Conservation (phyloP, 2,113 vertebrate genomes). For the Brachionichthys hirsutus region DNA sequence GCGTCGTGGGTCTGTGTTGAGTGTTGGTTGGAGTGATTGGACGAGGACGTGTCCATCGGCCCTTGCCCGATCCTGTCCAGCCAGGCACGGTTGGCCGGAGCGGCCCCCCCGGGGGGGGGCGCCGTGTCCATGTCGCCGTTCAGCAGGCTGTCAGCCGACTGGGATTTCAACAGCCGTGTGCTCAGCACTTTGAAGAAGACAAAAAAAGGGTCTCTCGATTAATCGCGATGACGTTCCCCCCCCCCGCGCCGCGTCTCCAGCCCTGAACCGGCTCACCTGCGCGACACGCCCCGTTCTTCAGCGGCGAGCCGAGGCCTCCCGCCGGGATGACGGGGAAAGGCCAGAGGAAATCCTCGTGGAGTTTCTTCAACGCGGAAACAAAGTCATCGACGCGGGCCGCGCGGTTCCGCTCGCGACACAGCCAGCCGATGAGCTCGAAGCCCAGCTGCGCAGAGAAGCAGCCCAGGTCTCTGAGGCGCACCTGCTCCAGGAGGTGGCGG, state of each 20-base stretch:
- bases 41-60: conserved; percentile 83
- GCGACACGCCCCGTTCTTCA: conserved; percentile 91
- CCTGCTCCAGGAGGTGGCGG: conserved; percentile 90
- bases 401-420: conserved; percentile 90
- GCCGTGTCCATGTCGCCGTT: conserved; percentile 85
- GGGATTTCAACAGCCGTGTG: conserved; percentile 87
- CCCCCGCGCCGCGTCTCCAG: background rate
- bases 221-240: too few relatives aligned
- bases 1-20: conserved; percentile 92
- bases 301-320: conserved; percentile 86
- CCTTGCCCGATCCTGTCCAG: conserved; percentile 79
- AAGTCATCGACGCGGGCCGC: conserved; percentile 92
- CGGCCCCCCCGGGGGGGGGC: conserved; percentile 64
- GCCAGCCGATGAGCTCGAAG: conserved; percentile 95
- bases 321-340: conserved; percentile 91
- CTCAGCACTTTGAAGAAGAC: conserved; percentile 74
- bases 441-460: conserved; percentile 95
- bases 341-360: conserved; percentile 97
- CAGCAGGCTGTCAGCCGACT: conserved; percentile 87
- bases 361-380: conserved; percentile 87
- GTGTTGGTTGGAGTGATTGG: conserved; percentile 71
- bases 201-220: background rate
- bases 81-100: conserved; percentile 85
- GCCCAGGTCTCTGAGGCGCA: conserved; percentile 91
- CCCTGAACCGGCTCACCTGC: conserved; percentile 75